Percentiles rank a stretch among this genome's conserved stretches.
Evolutionary conservation across 2,797 vertebrate species (phyloP).

Genomic region (Tokudaia tokunoshimensis): DNA sequence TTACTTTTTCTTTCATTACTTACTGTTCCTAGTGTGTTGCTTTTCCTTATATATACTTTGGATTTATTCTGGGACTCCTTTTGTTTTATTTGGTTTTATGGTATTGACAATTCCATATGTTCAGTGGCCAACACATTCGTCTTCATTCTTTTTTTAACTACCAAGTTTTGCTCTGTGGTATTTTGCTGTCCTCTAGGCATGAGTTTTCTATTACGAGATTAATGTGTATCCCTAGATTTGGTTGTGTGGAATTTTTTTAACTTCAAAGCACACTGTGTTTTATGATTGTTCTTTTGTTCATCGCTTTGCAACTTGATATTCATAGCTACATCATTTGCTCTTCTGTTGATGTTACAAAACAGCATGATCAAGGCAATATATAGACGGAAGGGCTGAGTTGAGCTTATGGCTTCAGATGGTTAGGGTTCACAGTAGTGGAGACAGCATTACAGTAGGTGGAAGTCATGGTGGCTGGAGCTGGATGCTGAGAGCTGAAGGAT

Average conservation of each 20-base stretch:
- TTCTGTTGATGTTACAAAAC: neutral
- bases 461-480: neutral
- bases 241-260: neutral
- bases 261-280: neutral
- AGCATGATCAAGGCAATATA: neutral
- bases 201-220: neutral
- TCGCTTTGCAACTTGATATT: neutral
- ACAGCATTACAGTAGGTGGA: neutral
- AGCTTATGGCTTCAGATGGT: neutral
- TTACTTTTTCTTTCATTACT: constrained; percentile 12
- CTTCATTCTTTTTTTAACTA: neutral
- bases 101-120: neutral
- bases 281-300: neutral
- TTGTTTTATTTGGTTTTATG: neutral
- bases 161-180: neutral
- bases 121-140: neutral
- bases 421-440: neutral
- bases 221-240: neutral
- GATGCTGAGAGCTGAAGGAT: neutral
- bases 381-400: neutral
- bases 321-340: neutral
- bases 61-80: neutral
- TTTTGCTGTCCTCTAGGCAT: neutral
- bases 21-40: neutral
- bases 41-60: neutral